Evolutionary conservation across 2,113 vertebrate species (phyloP).

Genomic region (Sebastes schlegelii): DNA sequence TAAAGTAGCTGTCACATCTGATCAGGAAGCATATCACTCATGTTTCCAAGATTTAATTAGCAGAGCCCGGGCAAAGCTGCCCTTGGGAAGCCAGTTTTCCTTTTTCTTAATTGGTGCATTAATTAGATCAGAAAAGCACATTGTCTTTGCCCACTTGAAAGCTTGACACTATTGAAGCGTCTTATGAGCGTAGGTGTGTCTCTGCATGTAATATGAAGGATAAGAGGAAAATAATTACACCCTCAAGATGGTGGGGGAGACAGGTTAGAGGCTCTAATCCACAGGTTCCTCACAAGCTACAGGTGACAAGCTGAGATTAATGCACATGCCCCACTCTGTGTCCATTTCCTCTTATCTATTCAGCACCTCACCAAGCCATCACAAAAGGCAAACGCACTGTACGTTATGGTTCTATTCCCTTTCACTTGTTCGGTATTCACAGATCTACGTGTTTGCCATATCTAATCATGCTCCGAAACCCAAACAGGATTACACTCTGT

Average conservation of each 20-base stretch:
- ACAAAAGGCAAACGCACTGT: not conserved
- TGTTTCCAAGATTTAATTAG: slow-evolving; percentile 92
- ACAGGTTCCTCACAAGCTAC: slow-evolving; percentile 37
- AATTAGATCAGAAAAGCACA: slow-evolving; percentile 90
- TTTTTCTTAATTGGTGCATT: slow-evolving; percentile 96
- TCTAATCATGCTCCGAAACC: slow-evolving; percentile 52
- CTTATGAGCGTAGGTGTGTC: slow-evolving; percentile 38
- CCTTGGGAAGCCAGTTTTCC: slow-evolving; percentile 90
- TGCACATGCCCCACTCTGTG: not conserved
- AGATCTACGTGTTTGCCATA: slow-evolving; percentile 42
- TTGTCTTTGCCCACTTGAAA: slow-evolving; percentile 76
- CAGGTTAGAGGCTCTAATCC: slow-evolving; percentile 30
- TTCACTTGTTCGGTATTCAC: slow-evolving; percentile 28
- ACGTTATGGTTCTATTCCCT: slow-evolving; percentile 10
- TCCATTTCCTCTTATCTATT: slow-evolving; percentile 17
- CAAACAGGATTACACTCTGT: slow-evolving; percentile 57
- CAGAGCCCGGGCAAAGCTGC: slow-evolving; percentile 87
- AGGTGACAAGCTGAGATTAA: slow-evolving; percentile 22
- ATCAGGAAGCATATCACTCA: slow-evolving; percentile 82
- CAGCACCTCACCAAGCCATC: slow-evolving; percentile 18
- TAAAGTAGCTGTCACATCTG: slow-evolving; percentile 73
- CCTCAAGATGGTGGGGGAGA: slow-evolving; percentile 8
- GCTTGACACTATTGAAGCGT: slow-evolving; percentile 54
- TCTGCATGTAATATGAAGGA: slow-evolving; percentile 44
- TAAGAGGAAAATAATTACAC: slow-evolving; percentile 52